Conservation (phyloP, 2,797 vertebrate species). For the Sebastes vulpes region DNA sequence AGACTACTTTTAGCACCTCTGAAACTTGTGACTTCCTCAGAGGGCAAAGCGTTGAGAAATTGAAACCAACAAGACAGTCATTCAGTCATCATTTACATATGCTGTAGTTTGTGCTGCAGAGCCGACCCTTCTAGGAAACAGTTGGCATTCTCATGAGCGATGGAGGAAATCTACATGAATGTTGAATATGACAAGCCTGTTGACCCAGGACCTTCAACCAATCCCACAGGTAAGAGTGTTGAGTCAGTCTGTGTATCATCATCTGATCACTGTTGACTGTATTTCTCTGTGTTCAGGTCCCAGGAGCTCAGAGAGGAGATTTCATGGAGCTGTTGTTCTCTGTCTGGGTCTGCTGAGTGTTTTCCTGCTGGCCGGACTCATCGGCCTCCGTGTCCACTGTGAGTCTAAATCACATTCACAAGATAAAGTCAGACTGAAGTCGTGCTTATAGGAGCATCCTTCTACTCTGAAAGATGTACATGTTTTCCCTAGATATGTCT, state of each 20-base stretch:
- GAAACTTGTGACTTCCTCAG: neutral
- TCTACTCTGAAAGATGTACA: too few species aligned
- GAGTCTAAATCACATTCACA: constrained; percentile 23
- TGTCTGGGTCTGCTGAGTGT: constrained; percentile 24
- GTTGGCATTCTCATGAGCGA: neutral
- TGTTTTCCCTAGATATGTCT: too few species aligned
- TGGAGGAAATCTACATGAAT: neutral
- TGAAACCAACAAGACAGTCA: neutral
- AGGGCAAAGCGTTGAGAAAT: neutral
- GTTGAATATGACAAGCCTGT: neutral
- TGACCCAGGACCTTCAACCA: neutral
- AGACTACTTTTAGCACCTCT: neutral
- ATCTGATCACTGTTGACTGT: neutral
- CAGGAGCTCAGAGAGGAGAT: neutral
- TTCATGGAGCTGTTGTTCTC: neutral
- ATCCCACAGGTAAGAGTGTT: neutral
- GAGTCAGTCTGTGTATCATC: neutral
- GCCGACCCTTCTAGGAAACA: neutral
- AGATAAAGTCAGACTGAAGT: too few species aligned
- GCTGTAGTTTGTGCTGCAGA: neutral
- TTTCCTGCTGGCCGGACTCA: constrained; percentile 25
- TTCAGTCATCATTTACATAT: neutral
- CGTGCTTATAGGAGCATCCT: too few species aligned
- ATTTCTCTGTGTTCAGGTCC: neutral
- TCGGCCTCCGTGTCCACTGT: constrained; percentile 22